Evolutionary conservation across 2,888 invertebrate species (phyloP), one percentile per base, ranked within the genome.

Genomic region (Philereme transversata): DNA sequence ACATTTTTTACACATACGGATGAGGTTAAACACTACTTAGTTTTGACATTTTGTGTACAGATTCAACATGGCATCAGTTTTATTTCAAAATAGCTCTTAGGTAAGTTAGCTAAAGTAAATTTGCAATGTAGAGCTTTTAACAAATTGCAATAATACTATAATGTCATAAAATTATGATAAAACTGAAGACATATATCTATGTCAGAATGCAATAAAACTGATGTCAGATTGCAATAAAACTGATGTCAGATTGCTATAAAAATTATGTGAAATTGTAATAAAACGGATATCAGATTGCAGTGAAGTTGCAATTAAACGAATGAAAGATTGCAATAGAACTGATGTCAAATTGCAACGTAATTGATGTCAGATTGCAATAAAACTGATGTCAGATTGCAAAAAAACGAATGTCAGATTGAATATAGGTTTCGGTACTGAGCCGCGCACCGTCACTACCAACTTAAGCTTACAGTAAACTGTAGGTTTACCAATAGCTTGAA

Each of bases 371-470:
- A 51, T 51, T 34, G 5, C 4, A 33, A 34, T 45, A 38, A 34
- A 54, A 50, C 11, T 50, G 36, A 43, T 43, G 45, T 1, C 45
- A 57, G 52, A 48, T 38, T 41, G 22, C 7, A 22, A 51, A 34
- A 40, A 51, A 40, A 55, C 51, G 49, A 43, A 58, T 45, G 47
- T 10, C 44, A 59, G 6, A 43, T 60, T 43, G 22, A 43, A 44
- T 38, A 34, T 49, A 44, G 43, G 52, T 65, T 61, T 58, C 47
- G 62, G 68, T 64, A 61, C 60, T 65, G 58, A 75, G 71, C 84
- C 87, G 86, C 87, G 86, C 86, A 84, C 84, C 86, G 83, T 85
- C 85, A 86, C 83, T 85, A 86, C 84, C 83, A 68, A 75, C 82
- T 77, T 77, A 78, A 76, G 77, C 78, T 76, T 79, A 80, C 66